Evolutionary conservation across 2,113 vertebrate genomes (phyloP), one percentile per base, ranked within the genome.

Genomic region (Hyperopisus bebe): DNA sequence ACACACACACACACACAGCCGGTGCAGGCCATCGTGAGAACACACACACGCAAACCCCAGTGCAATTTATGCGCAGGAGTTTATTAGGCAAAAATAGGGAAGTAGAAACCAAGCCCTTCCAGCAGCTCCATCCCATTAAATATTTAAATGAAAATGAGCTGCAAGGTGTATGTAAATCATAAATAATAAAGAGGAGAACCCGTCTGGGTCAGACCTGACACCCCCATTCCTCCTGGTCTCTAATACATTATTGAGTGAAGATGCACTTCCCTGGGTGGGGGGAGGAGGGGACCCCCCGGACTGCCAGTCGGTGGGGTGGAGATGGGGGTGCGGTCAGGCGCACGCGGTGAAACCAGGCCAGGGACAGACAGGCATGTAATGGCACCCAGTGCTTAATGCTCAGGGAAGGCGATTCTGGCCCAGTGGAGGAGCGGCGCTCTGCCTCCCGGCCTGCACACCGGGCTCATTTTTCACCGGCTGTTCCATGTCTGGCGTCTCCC

Each of bases 201-300:
- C 95, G 97, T 96, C 96, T 97, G 92, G 92, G 97, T 97, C 97
- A 98, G 96, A 96, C 96, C 96, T 96, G 93, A 97, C 96, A 97
- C 96, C 96, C 62, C 96, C 96, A 97, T 97, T 96, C 96, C 92
- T 97, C 97, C 96, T 95, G 97, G 91, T 91, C 93, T 97, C 96
- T 98, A 98, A 99, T 99, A 97, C 98, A 99, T 99, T 99, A 99
- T 98, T 99, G 97, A 98, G 97, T 98, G 96, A 98, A 97, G 97
- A 98, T 97, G 96, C 97, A 96, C 97, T 97, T 98, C 97, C 97
- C 96, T 96, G 91, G 93, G 92, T 91, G 94, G 92, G 94, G 92
- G 94, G 94, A 92, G 17, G 39, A 35, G 13, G 53, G 89, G 46
- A 39, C 91, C 93, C 93, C 94, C 94, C 92, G 92, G 93, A 92